Evolutionary conservation across 1,140 invertebrate genomes (phyloP).

Genomic region (Magallana ariakensis): DNA sequence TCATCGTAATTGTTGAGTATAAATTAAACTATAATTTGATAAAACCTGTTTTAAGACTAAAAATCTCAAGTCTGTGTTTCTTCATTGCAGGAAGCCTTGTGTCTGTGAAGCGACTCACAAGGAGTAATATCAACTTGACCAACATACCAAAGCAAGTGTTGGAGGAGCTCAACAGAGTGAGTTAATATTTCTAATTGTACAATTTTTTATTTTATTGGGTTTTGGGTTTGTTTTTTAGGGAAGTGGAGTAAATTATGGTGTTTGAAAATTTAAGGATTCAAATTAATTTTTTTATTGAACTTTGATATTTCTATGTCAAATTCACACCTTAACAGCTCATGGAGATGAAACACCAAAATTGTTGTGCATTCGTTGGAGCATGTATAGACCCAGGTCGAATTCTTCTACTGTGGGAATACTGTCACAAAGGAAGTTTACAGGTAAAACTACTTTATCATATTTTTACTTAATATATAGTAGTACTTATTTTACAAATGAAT

Average conservation of each 20-base stretch:
- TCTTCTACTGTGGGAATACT: slow-evolving; percentile 95
- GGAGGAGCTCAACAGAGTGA: slow-evolving; percentile 72
- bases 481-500: background rate
- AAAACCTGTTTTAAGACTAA: no score
- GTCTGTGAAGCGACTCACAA: slow-evolving; percentile 68
- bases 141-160: slow-evolving; percentile 63
- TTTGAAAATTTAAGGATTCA: background rate
- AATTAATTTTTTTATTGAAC: background rate
- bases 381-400: slow-evolving; percentile 88
- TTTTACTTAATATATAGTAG: background rate
- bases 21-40: no score
- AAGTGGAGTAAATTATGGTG: no score
- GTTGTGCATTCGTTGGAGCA: slow-evolving; percentile 95
- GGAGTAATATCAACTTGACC: slow-evolving; percentile 62
- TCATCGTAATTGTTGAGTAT: no score
- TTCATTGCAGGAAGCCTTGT: slow-evolving; percentile 66
- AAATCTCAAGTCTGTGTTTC: no score
- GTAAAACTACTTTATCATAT: slow-evolving; percentile 42
- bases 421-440: slow-evolving; percentile 93
- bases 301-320: background rate
- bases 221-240: no score
- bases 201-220: background rate
- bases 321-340: slow-evolving; percentile 64
- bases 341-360: slow-evolving; percentile 90
- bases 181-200: background rate